Percentiles rank a stretch among this genome's conserved stretches.
These are phyloP conservation scores for Riptortus pedestris DNA, from an alignment of 1,140 invertebrate species.

Conservation along the genomic window DNA sequence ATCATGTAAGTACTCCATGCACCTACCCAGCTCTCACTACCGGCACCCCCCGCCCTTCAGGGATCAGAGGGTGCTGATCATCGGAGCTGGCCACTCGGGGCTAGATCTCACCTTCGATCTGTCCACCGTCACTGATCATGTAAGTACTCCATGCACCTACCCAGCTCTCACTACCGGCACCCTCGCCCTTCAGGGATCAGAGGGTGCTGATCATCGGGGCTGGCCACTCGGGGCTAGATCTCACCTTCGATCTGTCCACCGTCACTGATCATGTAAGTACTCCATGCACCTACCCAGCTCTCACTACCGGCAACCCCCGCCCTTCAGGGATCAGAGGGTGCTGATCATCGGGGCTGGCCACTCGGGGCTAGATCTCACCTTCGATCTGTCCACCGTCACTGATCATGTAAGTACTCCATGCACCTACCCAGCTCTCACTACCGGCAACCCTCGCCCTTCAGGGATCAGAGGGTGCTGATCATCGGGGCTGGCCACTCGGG, in stretches of 20 bases:
- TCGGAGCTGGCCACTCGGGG: conserved; percentile 78
- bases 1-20: background rate
- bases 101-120: background rate
- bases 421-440: no score
- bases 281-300: background rate
- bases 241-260: background rate
- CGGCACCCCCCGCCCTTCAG: conserved; percentile 50
- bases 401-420: no score
- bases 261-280: background rate
- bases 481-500: no score
- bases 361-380: no score
- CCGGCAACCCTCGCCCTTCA: no score
- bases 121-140: background rate
- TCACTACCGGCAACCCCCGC: no score
- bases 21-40: conserved; percentile 49
- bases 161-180: conserved; percentile 61
- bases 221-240: conserved; percentile 57
- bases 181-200: conserved; percentile 49
- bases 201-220: conserved; percentile 68
- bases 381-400: no score
- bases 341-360: no score
- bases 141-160: background rate
- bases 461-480: no score
- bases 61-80: conserved; percentile 55
- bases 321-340: no score